Evolutionary conservation across 2,797 vertebrate species (phyloP).

Genomic region (Hemitrygon akajei): DNA sequence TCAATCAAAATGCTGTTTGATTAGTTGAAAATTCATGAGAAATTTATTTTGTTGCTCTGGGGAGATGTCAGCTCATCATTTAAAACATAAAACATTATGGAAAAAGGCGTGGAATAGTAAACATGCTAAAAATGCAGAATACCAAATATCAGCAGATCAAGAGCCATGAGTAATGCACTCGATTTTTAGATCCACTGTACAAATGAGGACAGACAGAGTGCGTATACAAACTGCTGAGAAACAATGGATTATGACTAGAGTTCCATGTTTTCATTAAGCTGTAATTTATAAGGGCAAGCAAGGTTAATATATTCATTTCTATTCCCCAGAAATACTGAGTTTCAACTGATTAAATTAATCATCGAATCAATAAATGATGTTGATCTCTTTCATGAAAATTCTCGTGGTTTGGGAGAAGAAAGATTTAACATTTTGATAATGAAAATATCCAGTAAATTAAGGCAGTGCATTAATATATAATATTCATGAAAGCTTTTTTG

Average conservation of each 20-base stretch:
- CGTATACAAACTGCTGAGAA: slow-evolving; percentile 14
- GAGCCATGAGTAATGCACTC: background rate
- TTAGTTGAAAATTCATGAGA: slow-evolving; percentile 30
- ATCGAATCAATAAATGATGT: slow-evolving; percentile 9
- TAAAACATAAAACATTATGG: background rate
- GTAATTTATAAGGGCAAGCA: slow-evolving; percentile 14
- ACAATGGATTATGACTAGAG: slow-evolving; percentile 33
- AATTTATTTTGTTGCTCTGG: slow-evolving; percentile 26
- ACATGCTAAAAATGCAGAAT: background rate
- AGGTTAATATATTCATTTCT: slow-evolving; percentile 35
- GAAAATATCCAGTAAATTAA: background rate
- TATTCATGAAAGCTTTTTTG: slow-evolving; percentile 50
- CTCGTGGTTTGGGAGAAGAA: background rate
- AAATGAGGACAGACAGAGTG: slow-evolving; percentile 1
- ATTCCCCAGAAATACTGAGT: slow-evolving; percentile 27
- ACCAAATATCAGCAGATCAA: background rate
- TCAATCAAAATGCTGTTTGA: slow-evolving; percentile 29
- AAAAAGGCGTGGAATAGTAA: background rate
- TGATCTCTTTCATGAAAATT: background rate
- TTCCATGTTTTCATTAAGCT: slow-evolving; percentile 29
- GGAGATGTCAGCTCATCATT: background rate
- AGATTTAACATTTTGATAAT: background rate
- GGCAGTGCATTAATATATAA: slow-evolving; percentile 45
- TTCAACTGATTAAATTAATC: slow-evolving; percentile 36
- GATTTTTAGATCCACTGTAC: background rate